A percentile compares a stretch with the other conserved stretches of the same genome.
Evolutionary conservation across 2,797 vertebrate genomes (phyloP).

Genomic region (Siniperca scherzeri): DNA sequence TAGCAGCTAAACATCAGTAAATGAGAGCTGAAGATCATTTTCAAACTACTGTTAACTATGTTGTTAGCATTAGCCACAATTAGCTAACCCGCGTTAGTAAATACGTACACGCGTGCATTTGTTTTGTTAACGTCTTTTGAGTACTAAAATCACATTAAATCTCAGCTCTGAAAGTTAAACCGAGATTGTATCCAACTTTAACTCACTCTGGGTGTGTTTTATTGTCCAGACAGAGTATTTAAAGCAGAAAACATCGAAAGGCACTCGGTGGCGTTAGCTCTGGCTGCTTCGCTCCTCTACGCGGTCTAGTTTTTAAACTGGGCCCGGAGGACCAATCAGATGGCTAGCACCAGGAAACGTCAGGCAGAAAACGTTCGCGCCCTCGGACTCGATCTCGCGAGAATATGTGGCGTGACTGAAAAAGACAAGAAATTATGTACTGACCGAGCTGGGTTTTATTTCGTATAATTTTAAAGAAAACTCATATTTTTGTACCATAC

Average conservation of each 20-base stretch:
- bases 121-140: not conserved
- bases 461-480: not conserved
- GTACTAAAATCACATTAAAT: not conserved
- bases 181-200: accelerated
- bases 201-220: constrained; percentile 33
- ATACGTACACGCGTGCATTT: not conserved
- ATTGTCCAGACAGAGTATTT: not conserved
- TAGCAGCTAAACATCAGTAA: accelerated
- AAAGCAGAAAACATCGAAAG: not conserved
- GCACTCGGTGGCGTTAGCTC: accelerated
- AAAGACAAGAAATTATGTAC: not conserved
- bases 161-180: accelerated
- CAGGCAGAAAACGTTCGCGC: not conserved
- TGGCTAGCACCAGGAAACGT: accelerated
- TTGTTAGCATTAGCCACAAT: constrained; percentile 71
- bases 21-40: no score
- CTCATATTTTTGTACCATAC: not conserved
- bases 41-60: not conserved
- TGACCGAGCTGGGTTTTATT: not conserved
- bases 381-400: constrained; percentile 20
- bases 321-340: constrained; percentile 66
- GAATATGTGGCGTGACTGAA: not conserved
- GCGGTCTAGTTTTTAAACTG: constrained; percentile 76
- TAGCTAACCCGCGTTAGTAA: not conserved
- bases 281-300: not conserved